phyloP scores from a whole-genome alignment of 2,113 vertebrate genomes.

The Phylloscopus trochiloides region DNA sequence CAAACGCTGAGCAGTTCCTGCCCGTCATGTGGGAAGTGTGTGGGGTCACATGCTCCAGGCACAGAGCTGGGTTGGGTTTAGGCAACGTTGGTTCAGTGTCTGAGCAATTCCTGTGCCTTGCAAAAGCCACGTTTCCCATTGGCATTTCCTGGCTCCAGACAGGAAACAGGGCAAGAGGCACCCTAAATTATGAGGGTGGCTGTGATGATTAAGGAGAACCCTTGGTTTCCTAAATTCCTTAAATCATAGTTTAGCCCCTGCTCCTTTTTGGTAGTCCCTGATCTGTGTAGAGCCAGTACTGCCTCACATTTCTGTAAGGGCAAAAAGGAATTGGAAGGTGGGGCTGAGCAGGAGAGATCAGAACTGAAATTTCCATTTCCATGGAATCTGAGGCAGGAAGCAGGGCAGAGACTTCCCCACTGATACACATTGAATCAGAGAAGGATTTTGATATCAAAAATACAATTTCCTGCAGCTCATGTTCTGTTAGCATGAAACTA shows the following conservation, averaged over 20 bases:
- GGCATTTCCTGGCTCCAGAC: not conserved
- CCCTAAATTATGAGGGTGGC: not conserved
- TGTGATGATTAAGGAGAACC: not conserved
- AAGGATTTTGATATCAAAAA: not conserved
- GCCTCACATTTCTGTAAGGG: not conserved
- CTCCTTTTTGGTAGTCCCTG: not conserved
- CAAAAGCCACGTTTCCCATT: not conserved
- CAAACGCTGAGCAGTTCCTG: not conserved
- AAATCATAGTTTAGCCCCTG: not conserved
- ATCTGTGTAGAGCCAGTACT: not conserved
- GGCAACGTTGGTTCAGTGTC: not conserved
- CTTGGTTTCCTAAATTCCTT: not conserved
- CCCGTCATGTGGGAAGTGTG: rapidly evolving
- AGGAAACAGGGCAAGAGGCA: not conserved
- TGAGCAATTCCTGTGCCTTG: not conserved
- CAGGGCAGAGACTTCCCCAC: not conserved
- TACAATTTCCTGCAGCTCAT: not conserved
- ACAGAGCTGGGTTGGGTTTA: not conserved
- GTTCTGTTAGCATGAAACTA: not conserved
- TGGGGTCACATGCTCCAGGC: not conserved
- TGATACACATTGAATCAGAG: not conserved
- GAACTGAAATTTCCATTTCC: not conserved
- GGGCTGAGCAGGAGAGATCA: not conserved
- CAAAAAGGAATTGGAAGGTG: not conserved
- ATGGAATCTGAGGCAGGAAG: not conserved